Percentiles rank a stretch among this genome's conserved stretches.
These are phyloP conservation scores for Heliconius hewitsoni DNA, from an alignment of 1,140 invertebrate genomes.

Conservation along the genomic window DNA sequence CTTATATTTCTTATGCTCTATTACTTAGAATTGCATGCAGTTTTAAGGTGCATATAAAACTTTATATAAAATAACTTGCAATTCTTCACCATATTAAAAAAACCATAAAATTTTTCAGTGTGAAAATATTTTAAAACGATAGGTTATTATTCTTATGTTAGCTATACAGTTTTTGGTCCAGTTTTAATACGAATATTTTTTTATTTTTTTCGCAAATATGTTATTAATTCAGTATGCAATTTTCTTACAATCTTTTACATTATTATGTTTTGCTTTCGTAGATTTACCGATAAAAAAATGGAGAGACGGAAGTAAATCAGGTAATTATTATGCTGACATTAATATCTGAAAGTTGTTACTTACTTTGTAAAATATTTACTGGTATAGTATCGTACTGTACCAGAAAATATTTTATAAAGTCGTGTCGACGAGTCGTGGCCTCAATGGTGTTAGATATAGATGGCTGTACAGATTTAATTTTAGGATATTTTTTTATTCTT, in stretches of 20 bases:
- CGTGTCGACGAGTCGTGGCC: too few relatives aligned
- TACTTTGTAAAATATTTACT: too few relatives aligned
- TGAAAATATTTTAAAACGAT: neutral
- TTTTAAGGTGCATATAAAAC: neutral
- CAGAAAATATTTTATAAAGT: too few relatives aligned
- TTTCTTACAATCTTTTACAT: neutral
- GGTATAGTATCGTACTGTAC: too few relatives aligned
- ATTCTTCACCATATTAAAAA: neutral
- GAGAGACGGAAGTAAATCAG: conserved; percentile 28
- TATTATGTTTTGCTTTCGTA: conserved; percentile 3
- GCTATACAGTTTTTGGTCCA: neutral
- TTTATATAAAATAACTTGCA: neutral
- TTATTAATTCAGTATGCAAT: neutral
- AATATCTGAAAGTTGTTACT: neutral
- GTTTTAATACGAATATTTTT: neutral
- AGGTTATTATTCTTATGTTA: neutral
- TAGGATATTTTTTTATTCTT: too few relatives aligned
- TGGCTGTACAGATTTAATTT: too few relatives aligned
- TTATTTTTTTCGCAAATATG: neutral
- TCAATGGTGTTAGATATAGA: too few relatives aligned
- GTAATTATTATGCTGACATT: conserved; percentile 8
- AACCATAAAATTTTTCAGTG: neutral
- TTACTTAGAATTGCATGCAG: neutral
- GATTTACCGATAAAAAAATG: neutral
- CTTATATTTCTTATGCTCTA: too few relatives aligned